These are phyloP conservation scores for Drosophila bifasciata DNA, from an alignment of 1,140 invertebrate species.

Conservation along the genomic window DNA sequence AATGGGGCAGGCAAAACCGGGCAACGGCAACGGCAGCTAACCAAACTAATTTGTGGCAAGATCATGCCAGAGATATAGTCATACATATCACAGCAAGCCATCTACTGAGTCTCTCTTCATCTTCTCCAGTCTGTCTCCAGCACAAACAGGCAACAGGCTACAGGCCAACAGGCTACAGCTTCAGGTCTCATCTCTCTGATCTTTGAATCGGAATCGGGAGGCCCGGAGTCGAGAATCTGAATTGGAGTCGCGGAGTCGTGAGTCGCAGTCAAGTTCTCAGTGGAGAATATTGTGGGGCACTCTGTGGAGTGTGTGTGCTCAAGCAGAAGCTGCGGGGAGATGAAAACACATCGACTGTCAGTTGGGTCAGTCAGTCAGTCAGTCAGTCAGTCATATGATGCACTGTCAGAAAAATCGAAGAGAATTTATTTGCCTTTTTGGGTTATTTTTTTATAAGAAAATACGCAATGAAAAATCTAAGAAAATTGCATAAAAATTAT, in stretches of 20 bases:
- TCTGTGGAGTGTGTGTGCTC: conserved; percentile 56
- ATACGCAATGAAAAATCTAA: too few species aligned
- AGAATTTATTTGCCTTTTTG: too few species aligned
- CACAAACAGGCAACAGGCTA: not conserved
- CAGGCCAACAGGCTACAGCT: too few species aligned
- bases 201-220: too few species aligned
- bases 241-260: too few species aligned
- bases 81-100: conserved; percentile 75
- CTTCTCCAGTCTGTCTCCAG: conserved; percentile 3
- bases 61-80: conserved; percentile 81
- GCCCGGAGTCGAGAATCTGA: too few species aligned
- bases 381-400: conserved; percentile 23
- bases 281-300: too few species aligned
- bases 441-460: too few species aligned
- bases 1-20: conserved; percentile 10
- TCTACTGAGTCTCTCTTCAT: conserved; percentile 12
- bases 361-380: conserved; percentile 38
- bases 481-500: not conserved
- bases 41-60: conserved; percentile 82
- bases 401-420: conserved; percentile 6
- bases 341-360: conserved; percentile 56
- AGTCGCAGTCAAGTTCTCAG: conserved; percentile 35
- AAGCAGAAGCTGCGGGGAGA: conserved; percentile 69
- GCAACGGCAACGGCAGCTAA: conserved; percentile 75
- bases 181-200: conserved; percentile 19